Evolutionary conservation across 2,888 invertebrate genomes (phyloP).

Genomic region (Nycteola revayana): DNA sequence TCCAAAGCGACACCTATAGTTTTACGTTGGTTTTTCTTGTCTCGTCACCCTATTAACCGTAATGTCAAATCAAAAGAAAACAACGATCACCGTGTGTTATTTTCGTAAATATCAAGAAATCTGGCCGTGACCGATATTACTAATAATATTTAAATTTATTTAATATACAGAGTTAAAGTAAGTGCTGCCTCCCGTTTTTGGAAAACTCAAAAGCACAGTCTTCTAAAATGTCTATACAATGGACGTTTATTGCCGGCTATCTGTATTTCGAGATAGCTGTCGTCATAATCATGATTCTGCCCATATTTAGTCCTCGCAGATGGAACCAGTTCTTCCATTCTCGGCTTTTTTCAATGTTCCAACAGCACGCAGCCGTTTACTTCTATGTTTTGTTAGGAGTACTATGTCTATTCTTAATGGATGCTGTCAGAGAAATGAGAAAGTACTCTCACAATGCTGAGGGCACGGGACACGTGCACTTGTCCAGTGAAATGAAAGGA

Average conservation of each 20-base stretch:
- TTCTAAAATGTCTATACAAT: slow-evolving; percentile 90
- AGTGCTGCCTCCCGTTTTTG: too few species aligned
- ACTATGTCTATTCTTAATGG: slow-evolving; percentile 85
- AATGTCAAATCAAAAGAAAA: too few species aligned
- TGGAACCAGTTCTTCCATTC: slow-evolving; percentile 91
- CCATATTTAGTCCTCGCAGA: slow-evolving; percentile 86
- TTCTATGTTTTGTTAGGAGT: slow-evolving; percentile 83
- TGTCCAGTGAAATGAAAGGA: slow-evolving; percentile 84
- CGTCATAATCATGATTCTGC: slow-evolving; percentile 84
- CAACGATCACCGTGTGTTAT: too few species aligned
- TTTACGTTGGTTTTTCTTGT: too few species aligned
- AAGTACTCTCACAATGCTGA: slow-evolving; percentile 83
- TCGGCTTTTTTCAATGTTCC: slow-evolving; percentile 83
- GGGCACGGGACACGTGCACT: slow-evolving; percentile 54
- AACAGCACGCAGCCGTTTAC: slow-evolving; percentile 84
- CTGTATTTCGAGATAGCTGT: slow-evolving; percentile 86
- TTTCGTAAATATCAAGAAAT: too few species aligned
- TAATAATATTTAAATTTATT: too few species aligned
- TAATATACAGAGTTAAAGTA: too few species aligned
- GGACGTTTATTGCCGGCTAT: slow-evolving; percentile 88
- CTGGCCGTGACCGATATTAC: too few species aligned
- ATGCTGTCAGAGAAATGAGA: slow-evolving; percentile 87
- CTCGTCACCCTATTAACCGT: too few species aligned
- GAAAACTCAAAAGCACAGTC: too few species aligned
- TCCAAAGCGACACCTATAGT: too few species aligned